These are phyloP conservation scores for Choreutis nemorana DNA, from an alignment of 2,888 invertebrate genomes.

Conservation along the genomic window DNA sequence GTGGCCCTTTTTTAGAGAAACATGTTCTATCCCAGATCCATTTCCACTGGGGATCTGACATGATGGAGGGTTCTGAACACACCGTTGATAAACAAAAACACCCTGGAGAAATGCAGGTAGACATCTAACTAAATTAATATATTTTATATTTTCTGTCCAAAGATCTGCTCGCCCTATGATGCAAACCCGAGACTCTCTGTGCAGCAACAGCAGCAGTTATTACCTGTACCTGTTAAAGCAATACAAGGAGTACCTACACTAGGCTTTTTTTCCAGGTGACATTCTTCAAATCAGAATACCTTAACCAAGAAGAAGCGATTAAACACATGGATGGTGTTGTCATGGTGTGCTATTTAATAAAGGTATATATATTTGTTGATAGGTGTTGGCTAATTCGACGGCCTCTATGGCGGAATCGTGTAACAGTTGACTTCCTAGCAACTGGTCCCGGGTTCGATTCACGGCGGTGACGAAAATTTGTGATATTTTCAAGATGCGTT, in stretches of 20 bases:
- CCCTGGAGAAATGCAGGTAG: constrained; percentile 73
- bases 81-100: constrained; percentile 57
- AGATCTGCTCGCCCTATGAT: too few species aligned
- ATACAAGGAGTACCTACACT: background rate
- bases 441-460: too few species aligned
- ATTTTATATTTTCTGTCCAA: constrained; percentile 20
- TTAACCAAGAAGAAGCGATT: constrained; percentile 68
- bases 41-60: constrained; percentile 73
- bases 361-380: constrained; percentile 27
- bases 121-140: too few species aligned
- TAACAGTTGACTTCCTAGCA: too few species aligned
- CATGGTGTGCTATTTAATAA: constrained; percentile 68
- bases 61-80: constrained; percentile 73
- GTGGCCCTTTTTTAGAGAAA: constrained; percentile 67
- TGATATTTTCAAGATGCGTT: too few species aligned
- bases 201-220: too few species aligned
- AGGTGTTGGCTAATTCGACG: too few species aligned
- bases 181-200: too few species aligned
- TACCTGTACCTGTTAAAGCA: too few species aligned
- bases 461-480: too few species aligned
- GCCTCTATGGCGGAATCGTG: too few species aligned
- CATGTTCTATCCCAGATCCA: constrained; percentile 73
- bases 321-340: constrained; percentile 66
- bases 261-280: constrained; percentile 29
- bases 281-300: constrained; percentile 67